A percentile compares a stretch with the other conserved stretches of the same genome.
Evolutionary conservation across 1,140 invertebrate species (phyloP).

Genomic region (Neelides sp.): DNA sequence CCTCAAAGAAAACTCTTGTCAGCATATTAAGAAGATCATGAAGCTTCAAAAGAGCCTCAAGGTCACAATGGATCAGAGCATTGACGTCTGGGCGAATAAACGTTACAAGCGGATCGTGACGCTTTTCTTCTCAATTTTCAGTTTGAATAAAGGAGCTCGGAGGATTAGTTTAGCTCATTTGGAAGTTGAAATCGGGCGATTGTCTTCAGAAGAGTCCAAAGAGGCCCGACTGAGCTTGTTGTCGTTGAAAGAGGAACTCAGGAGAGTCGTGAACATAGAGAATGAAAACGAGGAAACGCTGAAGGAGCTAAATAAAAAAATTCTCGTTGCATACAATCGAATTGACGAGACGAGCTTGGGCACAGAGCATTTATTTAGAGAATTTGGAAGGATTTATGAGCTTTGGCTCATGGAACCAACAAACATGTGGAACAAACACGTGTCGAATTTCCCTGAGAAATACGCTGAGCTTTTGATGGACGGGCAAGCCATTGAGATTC

Average conservation of each 20-base stretch:
- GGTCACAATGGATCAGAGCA: background rate
- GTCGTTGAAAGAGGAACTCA: no score
- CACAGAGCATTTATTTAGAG: conserved; percentile 6
- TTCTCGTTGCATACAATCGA: background rate
- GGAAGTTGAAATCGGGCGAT: background rate
- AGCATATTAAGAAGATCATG: background rate
- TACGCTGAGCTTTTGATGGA: background rate
- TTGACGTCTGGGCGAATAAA: background rate
- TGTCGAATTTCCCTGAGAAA: background rate
- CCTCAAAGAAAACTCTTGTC: background rate
- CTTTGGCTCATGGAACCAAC: background rate
- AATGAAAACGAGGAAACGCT: no score
- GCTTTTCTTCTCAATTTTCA: background rate
- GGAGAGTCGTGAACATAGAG: no score
- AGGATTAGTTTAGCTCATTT: background rate
- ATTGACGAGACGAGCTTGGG: conserved; percentile 6
- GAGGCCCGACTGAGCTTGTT: no score
- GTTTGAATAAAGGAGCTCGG: background rate
- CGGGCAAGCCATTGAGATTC: conserved; percentile 9
- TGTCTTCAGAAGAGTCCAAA: background rate
- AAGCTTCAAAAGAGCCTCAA: background rate
- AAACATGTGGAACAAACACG: background rate
- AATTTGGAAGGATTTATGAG: conserved; percentile 3
- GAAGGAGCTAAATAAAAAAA: background rate
- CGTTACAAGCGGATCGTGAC: background rate